These are phyloP conservation scores for Ptychoptera albimana DNA, from an alignment of 2,888 invertebrate species.

Conservation along the genomic window DNA sequence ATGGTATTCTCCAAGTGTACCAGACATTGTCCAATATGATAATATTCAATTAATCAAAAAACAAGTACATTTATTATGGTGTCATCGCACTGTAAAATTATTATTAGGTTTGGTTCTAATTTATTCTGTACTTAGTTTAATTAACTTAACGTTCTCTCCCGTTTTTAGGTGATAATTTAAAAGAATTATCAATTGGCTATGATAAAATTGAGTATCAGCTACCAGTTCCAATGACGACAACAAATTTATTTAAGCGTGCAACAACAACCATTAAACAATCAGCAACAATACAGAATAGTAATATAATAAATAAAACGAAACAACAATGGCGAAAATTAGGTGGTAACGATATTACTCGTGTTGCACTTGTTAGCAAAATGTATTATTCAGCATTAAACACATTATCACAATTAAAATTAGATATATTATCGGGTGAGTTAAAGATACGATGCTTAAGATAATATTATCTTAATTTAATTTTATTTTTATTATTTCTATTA, in stretches of 20 bases:
- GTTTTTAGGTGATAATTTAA: conserved; percentile 22
- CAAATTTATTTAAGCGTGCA: conserved; percentile 42
- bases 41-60: conserved; percentile 30
- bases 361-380: conserved; percentile 77
- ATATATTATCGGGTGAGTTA: conserved; percentile 71
- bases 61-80: conserved; percentile 38
- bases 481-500: conserved; percentile 14
- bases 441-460: conserved; percentile 1
- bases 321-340: conserved; percentile 49
- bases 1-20: conserved; percentile 67
- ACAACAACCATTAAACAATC: conserved; percentile 33
- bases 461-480: conserved; percentile 6
- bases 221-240: conserved; percentile 23
- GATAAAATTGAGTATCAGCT: conserved; percentile 27
- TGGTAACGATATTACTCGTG: conserved; percentile 63
- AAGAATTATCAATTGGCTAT: conserved; percentile 23
- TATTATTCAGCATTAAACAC: conserved; percentile 85
- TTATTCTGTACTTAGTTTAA: not conserved
- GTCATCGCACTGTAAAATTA: conserved; percentile 36
- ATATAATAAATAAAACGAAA: conserved; percentile 36
- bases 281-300: conserved; percentile 39
- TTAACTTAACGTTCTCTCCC: not conserved
- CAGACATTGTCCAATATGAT: conserved; percentile 28
- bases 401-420: conserved; percentile 75
- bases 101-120: conserved; percentile 32